phyloP scores from a whole-genome alignment of 2,888 invertebrate species.

The Fragum fragum region DNA sequence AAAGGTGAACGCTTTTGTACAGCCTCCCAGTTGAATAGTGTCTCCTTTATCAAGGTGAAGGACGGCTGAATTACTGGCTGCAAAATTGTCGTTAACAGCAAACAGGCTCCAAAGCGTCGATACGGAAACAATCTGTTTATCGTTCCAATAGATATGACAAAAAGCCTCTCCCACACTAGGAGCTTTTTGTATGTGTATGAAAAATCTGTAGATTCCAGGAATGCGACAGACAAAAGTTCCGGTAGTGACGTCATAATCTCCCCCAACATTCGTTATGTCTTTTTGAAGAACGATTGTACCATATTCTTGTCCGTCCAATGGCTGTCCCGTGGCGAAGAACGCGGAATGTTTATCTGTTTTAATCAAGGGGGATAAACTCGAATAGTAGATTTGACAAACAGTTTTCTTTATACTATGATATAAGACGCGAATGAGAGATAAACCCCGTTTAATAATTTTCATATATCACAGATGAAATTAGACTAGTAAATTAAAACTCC shows the following conservation, averaged over 20 bases:
- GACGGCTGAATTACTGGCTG: conserved; percentile 18
- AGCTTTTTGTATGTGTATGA: conserved; percentile 52
- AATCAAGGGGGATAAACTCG: too few species aligned
- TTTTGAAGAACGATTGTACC: conserved; percentile 28
- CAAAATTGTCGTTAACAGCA: neutral
- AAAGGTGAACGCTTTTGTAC: conserved; percentile 5
- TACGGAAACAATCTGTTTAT: conserved; percentile 11
- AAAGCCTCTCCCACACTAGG: conserved; percentile 36
- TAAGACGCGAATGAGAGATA: too few species aligned
- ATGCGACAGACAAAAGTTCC: conserved; percentile 44
- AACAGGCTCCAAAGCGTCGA: neutral
- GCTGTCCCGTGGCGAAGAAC: conserved; percentile 35
- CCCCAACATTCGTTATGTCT: conserved; percentile 46
- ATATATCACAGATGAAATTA: too few species aligned
- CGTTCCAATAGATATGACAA: conserved; percentile 24
- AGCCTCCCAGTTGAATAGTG: neutral
- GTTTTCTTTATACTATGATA: too few species aligned
- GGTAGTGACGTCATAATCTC: conserved; percentile 45
- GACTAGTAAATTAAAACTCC: too few species aligned
- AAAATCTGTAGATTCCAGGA: conserved; percentile 54
- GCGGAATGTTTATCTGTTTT: conserved; percentile 30
- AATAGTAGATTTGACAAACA: too few species aligned
- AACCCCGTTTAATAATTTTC: too few species aligned
- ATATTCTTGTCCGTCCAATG: conserved; percentile 4
- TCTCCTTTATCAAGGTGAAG: conserved; percentile 18